Base-by-base conservation (phyloP, 1,140 invertebrate species). In the Druon quercuslanigerum region DNA sequence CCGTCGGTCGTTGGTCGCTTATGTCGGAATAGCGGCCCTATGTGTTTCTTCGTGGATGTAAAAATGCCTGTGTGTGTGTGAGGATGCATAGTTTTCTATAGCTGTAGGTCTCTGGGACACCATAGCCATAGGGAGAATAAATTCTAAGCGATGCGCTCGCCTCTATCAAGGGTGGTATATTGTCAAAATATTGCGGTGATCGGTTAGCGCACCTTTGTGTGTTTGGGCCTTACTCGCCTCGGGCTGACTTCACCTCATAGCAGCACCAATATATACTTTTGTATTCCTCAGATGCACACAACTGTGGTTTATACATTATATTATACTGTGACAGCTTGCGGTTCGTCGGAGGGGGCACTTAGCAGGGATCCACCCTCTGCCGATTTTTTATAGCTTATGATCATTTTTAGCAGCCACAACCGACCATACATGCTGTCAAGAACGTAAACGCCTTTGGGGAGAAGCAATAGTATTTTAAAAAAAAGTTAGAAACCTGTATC, bases 171-270 rank as follows among this genome's bases (percentile, higher is more conserved):
- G 84, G 84, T 82, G 83, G 81, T 87, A 87, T 86, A 90, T 90
- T 91, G 90, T 91, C 90, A 91, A 91, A 91, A 91, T 90, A 91
- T 91, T 91, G 90, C 86, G 87, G 86, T 85, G 88, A 90, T 89
- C 89, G 85, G 76, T 84, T 86, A 77, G 83, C 71, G 19, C 71
- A 75, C 60, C 46, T 84, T 83, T 84, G 88, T 89, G 85, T 86
- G 57, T 79, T 70, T 70, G 7, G 56, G 50, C 54, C 75, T 46
- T 19, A 51, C 77, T 87, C 84, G 86, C 87, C 86, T 82, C 85
- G 76, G 85, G 86, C 86, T 90, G 88, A 90, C 88, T 89, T 87
- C 84, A 75, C 78, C 80, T 56, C 5, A 40, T 66, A 6, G 60
- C 8, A 14, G 25, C 70, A 56, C 79, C 79, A 79, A 76, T 77